Evolutionary conservation across 2,797 vertebrate genomes (phyloP), one percentile per base, ranked within the genome.

Genomic region (Acrossocheilus wenchowensis): DNA sequence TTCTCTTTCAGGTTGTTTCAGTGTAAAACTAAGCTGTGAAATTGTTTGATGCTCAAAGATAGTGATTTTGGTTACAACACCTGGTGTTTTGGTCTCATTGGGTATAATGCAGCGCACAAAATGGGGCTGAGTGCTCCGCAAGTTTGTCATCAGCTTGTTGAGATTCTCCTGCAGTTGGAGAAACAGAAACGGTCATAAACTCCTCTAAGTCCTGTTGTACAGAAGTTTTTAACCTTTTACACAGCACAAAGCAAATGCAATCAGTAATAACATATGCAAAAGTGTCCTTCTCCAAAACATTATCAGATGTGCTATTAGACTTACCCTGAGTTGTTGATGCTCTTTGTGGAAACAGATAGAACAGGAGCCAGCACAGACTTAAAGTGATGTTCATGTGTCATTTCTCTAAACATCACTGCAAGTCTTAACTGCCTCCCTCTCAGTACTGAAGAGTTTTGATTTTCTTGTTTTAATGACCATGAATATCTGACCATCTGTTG

Each of bases 371-470:
- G 98, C 97, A 98, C 97, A 99, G 98, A 99, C 98, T 99, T 98
- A 98, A 97, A 98, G 98, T 99, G 98, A 99, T 99, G 98, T 99
- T 99, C 97, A 99, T 97, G 95, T 96, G 95, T 96, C 96, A 95
- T 95, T 96, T 94, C 96, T 95, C 96, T 97, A 97, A 97, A 97
- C 97, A 97, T 97, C 97, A 97, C 97, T 97, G 96, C 97, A 97
- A 97, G 96, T 97, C 97, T 97, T 97, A 97, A 97, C 96, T 86
- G 94, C 94, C 91, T 92, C 96, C 93, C 93, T 92, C 96, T 93
- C 95, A 77, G 83, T 45, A 81, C 52, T 89, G 88, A 90, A 74
- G 17, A 78, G 83, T 64, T 21, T 26, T 34, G 17, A 26, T 82
- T 72, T 52, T 66, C 36, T 81, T 52, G 43, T 50, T 73, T 83